Evolutionary conservation across 1,140 invertebrate species (phyloP).

Genomic region (Pseudomyrmex sp.): DNA sequence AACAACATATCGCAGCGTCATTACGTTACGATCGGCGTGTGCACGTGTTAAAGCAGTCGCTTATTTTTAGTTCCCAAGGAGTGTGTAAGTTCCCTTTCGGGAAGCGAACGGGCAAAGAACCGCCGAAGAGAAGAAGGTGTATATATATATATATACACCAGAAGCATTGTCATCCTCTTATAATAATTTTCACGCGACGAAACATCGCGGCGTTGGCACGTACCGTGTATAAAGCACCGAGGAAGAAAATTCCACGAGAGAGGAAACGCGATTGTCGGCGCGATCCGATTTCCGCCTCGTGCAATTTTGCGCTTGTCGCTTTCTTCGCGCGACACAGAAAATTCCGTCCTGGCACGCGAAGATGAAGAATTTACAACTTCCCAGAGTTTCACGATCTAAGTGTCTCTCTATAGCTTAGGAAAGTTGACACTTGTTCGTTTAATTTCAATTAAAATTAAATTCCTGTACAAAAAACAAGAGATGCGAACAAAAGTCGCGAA

Average conservation of each 20-base stretch:
- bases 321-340: neutral
- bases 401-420: neutral
- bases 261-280: slow-evolving; percentile 4
- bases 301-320: neutral
- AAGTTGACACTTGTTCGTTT: neutral
- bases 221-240: neutral
- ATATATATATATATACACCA: slow-evolving; percentile 47
- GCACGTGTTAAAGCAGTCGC: slow-evolving; percentile 69
- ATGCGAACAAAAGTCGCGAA: too few species aligned
- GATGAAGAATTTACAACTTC: neutral
- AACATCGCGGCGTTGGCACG: neutral
- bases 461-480: too few species aligned
- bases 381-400: too few species aligned
- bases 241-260: neutral
- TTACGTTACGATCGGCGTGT: slow-evolving; percentile 61
- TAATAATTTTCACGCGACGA: slow-evolving; percentile 60
- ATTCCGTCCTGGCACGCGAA: neutral
- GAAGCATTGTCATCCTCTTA: slow-evolving; percentile 48
- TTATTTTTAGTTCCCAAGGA: slow-evolving; percentile 70
- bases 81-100: slow-evolving; percentile 62
- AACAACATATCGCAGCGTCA: slow-evolving; percentile 21
- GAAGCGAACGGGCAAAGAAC: slow-evolving; percentile 60
- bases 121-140: slow-evolving; percentile 13
- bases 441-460: neutral
- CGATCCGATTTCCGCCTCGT: neutral